Evolutionary conservation across 2,888 invertebrate species (phyloP).

Genomic region (Caenorhabditis parvicauda): DNA sequence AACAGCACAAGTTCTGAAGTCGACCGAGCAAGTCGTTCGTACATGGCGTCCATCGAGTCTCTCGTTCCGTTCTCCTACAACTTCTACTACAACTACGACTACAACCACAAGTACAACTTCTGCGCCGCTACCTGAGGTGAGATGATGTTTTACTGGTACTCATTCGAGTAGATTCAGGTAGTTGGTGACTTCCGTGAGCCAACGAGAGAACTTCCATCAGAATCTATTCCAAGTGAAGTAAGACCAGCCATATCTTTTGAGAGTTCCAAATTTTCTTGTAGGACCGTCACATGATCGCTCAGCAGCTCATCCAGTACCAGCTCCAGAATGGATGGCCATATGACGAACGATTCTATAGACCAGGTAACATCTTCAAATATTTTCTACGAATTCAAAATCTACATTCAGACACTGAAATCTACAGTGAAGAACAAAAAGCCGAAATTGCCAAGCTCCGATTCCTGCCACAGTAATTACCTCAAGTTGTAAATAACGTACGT

Average conservation of each 20-base stretch:
- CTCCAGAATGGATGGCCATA: conserved; percentile 61
- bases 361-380: conserved; percentile 26
- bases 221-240: too few species aligned
- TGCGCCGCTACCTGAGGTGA: neutral
- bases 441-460: conserved; percentile 29
- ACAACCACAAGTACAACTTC: conserved; percentile 8
- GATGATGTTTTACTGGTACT: too few species aligned
- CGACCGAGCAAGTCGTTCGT: too few species aligned
- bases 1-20: too few species aligned
- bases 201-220: too few species aligned
- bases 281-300: conserved; percentile 42
- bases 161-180: too few species aligned
- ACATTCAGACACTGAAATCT: conserved; percentile 21
- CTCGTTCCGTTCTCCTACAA: conserved; percentile 10
- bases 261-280: conserved; percentile 1
- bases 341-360: conserved; percentile 56
- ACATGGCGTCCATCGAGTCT: too few species aligned
- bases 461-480: conserved; percentile 8
- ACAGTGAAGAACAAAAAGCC: conserved; percentile 23
- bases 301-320: conserved; percentile 50
- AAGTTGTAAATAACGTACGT: too few species aligned
- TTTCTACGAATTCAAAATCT: neutral
- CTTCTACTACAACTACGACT: conserved; percentile 11
- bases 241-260: too few species aligned
- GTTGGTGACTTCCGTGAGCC: too few species aligned